A percentile compares a stretch with the other conserved stretches of the same genome.
These are phyloP conservation scores for Bemisia tabaci DNA, from an alignment of 1,140 invertebrate genomes.

Conservation along the genomic window DNA sequence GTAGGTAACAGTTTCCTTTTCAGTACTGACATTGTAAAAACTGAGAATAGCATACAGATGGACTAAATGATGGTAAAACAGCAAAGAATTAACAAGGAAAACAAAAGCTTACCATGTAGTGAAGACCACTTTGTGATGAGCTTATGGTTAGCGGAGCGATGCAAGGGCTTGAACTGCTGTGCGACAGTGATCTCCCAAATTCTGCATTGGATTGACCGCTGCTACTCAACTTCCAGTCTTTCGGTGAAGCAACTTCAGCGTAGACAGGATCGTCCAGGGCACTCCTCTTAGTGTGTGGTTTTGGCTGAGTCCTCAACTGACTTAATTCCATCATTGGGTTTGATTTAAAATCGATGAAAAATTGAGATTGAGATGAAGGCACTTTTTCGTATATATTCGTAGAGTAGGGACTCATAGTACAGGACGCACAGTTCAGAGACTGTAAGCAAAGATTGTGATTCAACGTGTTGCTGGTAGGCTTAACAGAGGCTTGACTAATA, in stretches of 20 bases:
- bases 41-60: no score
- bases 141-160: neutral
- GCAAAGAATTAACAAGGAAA: no score
- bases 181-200: neutral
- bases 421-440: neutral
- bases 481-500: neutral
- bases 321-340: neutral
- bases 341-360: neutral
- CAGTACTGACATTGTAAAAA: no score
- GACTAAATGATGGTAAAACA: no score
- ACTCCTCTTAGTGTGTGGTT: neutral
- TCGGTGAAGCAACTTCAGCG: neutral
- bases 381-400: neutral
- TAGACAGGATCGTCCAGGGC: neutral
- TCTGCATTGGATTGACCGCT: neutral
- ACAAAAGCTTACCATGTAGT: neutral
- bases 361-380: neutral
- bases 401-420: neutral
- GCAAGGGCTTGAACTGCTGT: neutral
- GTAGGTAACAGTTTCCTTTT: no score
- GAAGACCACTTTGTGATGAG: neutral
- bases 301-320: neutral
- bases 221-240: neutral
- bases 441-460: neutral
- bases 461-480: no score